These are phyloP conservation scores for Empidonax alnorum DNA, from an alignment of 2,113 vertebrate genomes.

Conservation along the genomic window DNA sequence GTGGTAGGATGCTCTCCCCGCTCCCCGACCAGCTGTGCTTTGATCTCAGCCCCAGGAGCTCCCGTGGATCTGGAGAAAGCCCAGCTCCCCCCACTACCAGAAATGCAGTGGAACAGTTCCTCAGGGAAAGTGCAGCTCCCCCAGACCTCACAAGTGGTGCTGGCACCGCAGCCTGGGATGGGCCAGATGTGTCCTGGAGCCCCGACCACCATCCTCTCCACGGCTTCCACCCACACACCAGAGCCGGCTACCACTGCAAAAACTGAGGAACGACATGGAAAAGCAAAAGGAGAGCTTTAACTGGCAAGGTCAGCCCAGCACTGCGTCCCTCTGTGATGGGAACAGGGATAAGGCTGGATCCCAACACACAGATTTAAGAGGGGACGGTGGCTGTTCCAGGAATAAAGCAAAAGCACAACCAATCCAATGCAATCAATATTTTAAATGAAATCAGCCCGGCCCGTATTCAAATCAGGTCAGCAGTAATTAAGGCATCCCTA, in stretches of 20 bases:
- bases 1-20: background rate
- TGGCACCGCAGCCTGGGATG: background rate
- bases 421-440: slow-evolving; percentile 18
- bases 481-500: slow-evolving; percentile 18
- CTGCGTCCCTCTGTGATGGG: rapidly evolving
- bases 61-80: background rate
- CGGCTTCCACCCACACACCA: rapidly evolving
- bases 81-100: background rate
- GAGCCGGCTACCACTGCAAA: background rate
- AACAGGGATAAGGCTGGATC: background rate
- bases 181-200: background rate
- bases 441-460: background rate
- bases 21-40: background rate
- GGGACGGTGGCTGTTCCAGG: background rate
- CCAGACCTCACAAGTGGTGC: background rate
- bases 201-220: background rate
- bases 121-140: background rate
- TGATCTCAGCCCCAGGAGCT: background rate
- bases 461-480: slow-evolving; percentile 46
- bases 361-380: background rate
- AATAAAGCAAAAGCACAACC: background rate
- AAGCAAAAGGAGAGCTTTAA: background rate
- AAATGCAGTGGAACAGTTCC: background rate
- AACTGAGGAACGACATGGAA: background rate
- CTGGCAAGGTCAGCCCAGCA: background rate